These are phyloP conservation scores for Caenorhabditis parvicauda DNA, from an alignment of 2,888 invertebrate species.

Conservation along the genomic window DNA sequence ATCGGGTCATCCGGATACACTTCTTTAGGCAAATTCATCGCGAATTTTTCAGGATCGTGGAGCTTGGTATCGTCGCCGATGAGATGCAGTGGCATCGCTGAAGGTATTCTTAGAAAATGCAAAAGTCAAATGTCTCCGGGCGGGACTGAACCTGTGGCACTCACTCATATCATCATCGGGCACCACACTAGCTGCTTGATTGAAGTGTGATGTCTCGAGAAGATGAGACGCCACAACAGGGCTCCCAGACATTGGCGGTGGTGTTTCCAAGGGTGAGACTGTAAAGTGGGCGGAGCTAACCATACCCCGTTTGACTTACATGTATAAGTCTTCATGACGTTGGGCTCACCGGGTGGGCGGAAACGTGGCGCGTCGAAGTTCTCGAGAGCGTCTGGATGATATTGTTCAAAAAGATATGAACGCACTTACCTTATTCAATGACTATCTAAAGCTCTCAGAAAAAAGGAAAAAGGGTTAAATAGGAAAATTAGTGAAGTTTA, in stretches of 20 bases:
- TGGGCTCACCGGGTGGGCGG: constrained; percentile 35
- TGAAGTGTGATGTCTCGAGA: too few relatives aligned
- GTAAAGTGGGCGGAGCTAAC: not conserved
- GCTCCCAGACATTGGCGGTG: constrained; percentile 25
- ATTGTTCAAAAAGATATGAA: too few relatives aligned
- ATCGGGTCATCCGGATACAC: constrained; percentile 29
- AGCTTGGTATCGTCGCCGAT: constrained; percentile 15
- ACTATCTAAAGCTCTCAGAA: too few relatives aligned
- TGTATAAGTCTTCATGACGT: constrained; percentile 31
- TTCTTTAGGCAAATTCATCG: constrained; percentile 28
- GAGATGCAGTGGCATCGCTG: constrained; percentile 5
- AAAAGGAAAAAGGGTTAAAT: too few relatives aligned
- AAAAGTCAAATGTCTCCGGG: too few relatives aligned
- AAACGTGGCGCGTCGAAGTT: constrained; percentile 45
- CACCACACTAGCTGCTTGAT: too few relatives aligned
- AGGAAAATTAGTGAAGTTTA: too few relatives aligned
- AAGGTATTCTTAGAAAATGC: too few relatives aligned
- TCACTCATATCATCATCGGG: too few relatives aligned
- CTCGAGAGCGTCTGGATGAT: constrained; percentile 33
- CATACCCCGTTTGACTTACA: constrained; percentile 9
- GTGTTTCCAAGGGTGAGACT: constrained; percentile 40
- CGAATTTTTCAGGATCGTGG: constrained; percentile 21
- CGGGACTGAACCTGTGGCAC: too few relatives aligned
- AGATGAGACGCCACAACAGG: too few relatives aligned
- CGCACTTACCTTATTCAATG: too few relatives aligned